phyloP scores from a whole-genome alignment of 1,140 invertebrate species.

The Oscheius sp. region DNA sequence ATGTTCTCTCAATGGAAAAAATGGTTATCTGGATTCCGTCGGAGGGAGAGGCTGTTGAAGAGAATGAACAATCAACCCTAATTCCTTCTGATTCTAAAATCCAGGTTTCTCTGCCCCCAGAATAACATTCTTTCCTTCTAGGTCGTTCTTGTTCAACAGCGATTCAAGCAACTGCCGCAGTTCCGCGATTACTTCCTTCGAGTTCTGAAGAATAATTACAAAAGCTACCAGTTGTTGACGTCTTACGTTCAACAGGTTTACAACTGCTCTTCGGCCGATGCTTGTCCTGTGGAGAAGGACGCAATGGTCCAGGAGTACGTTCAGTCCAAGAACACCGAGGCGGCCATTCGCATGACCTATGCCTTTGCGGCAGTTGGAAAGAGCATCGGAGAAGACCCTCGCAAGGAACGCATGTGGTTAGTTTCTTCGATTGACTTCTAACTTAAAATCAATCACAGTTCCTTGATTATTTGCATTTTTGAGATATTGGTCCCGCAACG shows the following conservation, averaged over 20 bases:
- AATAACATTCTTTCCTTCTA: conserved; percentile 18
- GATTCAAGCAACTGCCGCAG: conserved; percentile 43
- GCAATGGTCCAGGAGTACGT: conserved; percentile 31
- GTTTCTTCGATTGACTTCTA: background rate
- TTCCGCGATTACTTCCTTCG: conserved; percentile 56
- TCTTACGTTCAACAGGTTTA: conserved; percentile 53
- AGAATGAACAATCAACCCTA: conserved; percentile 30
- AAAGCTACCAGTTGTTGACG: conserved; percentile 51
- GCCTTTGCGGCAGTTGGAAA: conserved; percentile 49
- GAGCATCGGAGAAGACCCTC: conserved; percentile 37
- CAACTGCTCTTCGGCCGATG: conserved; percentile 17
- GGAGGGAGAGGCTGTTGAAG: conserved; percentile 41
- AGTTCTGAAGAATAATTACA: conserved; percentile 52
- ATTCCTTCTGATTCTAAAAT: conserved; percentile 28
- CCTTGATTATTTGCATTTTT: too few species aligned
- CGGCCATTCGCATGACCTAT: conserved; percentile 49
- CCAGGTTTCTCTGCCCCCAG: conserved; percentile 9
- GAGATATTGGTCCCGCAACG: too few species aligned
- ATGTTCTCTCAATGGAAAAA: conserved; percentile 35
- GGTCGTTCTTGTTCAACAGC: conserved; percentile 35
- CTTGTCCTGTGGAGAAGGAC: conserved; percentile 23
- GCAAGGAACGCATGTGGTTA: conserved; percentile 44
- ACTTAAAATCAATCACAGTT: too few species aligned
- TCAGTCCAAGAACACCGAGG: conserved; percentile 42
- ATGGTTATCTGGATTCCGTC: conserved; percentile 42